phyloP scores from a whole-genome alignment of 2,888 invertebrate species.

The Troides helena region DNA sequence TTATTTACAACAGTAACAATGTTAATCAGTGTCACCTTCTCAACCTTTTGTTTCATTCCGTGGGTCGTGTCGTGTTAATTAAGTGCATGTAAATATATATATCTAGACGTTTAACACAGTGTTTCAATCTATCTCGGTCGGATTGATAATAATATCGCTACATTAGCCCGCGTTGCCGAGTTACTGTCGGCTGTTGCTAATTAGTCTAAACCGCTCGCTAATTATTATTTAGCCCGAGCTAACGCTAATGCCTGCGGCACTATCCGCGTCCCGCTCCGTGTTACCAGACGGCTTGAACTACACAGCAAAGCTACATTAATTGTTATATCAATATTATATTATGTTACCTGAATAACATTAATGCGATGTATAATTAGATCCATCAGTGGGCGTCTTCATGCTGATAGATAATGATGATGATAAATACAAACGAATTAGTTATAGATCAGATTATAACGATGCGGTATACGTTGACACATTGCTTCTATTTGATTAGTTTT shows the following conservation, averaged over 20 bases:
- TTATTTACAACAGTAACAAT: not conserved
- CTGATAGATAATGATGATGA: not conserved
- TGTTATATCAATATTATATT: not conserved
- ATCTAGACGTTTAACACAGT: conserved; percentile 8
- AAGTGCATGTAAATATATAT: not conserved
- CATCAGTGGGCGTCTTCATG: no score
- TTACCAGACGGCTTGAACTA: not conserved
- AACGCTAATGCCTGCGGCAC: conserved; percentile 26
- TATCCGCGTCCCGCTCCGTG: conserved; percentile 7
- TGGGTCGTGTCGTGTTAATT: not conserved
- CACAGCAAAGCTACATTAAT: not conserved
- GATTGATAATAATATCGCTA: conserved; percentile 26
- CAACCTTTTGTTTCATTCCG: not conserved
- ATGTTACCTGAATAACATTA: not conserved
- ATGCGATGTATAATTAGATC: not conserved
- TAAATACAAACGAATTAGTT: no score
- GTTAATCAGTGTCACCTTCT: not conserved
- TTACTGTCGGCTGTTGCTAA: conserved; percentile 34
- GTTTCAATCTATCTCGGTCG: conserved; percentile 22
- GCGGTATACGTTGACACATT: no score
- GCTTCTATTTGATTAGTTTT: no score
- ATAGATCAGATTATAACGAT: no score
- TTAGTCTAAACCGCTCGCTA: conserved; percentile 35
- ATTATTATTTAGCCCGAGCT: conserved; percentile 36
- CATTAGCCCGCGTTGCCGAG: conserved; percentile 33